These are phyloP conservation scores for Acheta domesticus DNA, from an alignment of 2,888 invertebrate genomes.

Conservation along the genomic window DNA sequence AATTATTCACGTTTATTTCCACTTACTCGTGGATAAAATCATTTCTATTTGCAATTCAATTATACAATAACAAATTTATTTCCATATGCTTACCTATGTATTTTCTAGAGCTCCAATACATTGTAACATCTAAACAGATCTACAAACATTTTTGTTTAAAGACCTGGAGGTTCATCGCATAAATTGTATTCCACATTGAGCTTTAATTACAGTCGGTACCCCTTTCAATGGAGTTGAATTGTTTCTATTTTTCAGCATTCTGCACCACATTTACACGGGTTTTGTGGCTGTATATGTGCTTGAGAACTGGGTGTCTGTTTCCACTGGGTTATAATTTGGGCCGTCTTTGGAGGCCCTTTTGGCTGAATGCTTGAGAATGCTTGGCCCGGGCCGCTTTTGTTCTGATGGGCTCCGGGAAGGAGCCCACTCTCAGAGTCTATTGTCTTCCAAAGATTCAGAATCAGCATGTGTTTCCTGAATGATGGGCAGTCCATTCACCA, in stretches of 20 bases:
- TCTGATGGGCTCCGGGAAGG: neutral
- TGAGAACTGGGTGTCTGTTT: neutral
- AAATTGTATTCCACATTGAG: neutral
- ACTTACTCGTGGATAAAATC: neutral
- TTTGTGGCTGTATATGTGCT: neutral
- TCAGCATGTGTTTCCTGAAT: conserved; percentile 35
- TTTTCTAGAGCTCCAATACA: neutral
- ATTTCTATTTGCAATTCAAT: conserved; percentile 10
- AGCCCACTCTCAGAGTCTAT: conserved; percentile 35
- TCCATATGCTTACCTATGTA: neutral
- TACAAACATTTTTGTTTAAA: neutral
- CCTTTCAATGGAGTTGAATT: neutral
- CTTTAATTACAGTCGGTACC: neutral
- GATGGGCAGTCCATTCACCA: conserved; percentile 50
- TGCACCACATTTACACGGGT: conserved; percentile 19
- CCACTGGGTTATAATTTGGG: conserved; percentile 18
- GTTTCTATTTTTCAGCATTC: neutral
- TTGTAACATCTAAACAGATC: neutral
- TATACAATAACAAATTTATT: neutral
- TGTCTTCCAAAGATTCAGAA: conserved; percentile 35
- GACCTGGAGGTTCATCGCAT: neutral
- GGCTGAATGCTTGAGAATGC: conserved; percentile 28
- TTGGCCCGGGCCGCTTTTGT: conserved; percentile 28
- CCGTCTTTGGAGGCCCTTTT: conserved; percentile 21
- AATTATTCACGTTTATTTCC: conserved; percentile 7